These are phyloP conservation scores for Diachasma alloeum DNA, from an alignment of 1,140 invertebrate species.

Conservation along the genomic window DNA sequence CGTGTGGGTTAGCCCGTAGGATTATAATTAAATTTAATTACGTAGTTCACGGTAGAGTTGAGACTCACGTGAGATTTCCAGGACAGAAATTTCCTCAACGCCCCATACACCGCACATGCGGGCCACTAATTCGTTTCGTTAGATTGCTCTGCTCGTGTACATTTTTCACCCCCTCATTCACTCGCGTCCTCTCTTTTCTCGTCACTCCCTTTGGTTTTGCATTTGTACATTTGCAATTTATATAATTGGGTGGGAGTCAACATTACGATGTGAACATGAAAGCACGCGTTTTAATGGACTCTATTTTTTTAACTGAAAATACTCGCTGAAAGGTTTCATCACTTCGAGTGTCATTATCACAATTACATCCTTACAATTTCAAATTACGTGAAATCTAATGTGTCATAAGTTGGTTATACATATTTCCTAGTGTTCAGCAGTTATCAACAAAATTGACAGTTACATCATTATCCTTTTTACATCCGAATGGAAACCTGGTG, in stretches of 20 bases:
- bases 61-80: constrained; percentile 43
- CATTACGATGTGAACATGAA: neutral
- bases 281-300: neutral
- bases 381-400: too few species aligned
- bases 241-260: neutral
- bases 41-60: constrained; percentile 41
- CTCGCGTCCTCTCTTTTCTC: neutral
- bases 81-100: constrained; percentile 38
- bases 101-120: constrained; percentile 4
- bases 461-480: too few species aligned
- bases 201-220: neutral
- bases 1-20: constrained; percentile 35
- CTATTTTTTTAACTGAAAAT: neutral
- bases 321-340: neutral
- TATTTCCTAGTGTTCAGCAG: too few species aligned
- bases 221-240: neutral
- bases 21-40: constrained; percentile 55
- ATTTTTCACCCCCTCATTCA: neutral
- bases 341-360: too few species aligned
- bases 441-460: too few species aligned
- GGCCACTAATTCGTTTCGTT: neutral
- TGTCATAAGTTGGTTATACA: too few species aligned
- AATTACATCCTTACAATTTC: too few species aligned
- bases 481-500: too few species aligned
- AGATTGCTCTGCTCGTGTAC: neutral